A percentile compares a stretch with the other conserved stretches of the same genome.
phyloP scores from a whole-genome alignment of 2,797 vertebrate species.

The Pitangus sulphuratus region DNA sequence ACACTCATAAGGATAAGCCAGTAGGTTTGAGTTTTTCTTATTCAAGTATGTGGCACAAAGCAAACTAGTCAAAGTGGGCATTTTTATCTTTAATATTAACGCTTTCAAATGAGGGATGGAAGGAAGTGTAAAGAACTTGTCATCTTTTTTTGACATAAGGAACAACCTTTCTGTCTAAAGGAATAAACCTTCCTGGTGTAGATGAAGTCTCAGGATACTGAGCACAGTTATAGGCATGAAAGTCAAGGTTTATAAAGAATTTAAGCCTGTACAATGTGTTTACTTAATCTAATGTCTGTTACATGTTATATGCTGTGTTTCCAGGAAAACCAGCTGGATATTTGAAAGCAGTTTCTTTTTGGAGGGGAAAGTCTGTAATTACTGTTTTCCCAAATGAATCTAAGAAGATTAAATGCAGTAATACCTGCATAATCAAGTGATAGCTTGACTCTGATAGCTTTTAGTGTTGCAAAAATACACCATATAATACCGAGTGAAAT shows the following conservation, averaged over 20 bases:
- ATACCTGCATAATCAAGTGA: background rate
- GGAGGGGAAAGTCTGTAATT: background rate
- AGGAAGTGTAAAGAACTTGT: background rate
- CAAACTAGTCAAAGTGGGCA: background rate
- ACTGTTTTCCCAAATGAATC: background rate
- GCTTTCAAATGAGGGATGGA: background rate
- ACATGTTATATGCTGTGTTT: background rate
- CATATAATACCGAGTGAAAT: background rate
- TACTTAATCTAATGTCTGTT: background rate
- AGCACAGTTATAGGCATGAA: background rate
- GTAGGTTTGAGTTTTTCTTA: constrained; percentile 77
- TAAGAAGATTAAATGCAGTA: background rate
- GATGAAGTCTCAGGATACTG: background rate
- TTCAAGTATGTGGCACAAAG: background rate
- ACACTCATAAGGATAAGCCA: constrained; percentile 76
- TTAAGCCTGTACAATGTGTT: background rate
- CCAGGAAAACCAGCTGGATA: background rate
- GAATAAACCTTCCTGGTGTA: background rate
- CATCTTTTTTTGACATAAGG: background rate
- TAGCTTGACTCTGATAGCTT: background rate
- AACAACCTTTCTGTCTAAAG: background rate
- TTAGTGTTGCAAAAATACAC: background rate
- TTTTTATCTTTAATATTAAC: background rate
- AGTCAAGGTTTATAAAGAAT: background rate
- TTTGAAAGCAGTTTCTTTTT: background rate